Evolutionary conservation across 2,797 vertebrate species (phyloP).

Genomic region (Chelon auratus): DNA sequence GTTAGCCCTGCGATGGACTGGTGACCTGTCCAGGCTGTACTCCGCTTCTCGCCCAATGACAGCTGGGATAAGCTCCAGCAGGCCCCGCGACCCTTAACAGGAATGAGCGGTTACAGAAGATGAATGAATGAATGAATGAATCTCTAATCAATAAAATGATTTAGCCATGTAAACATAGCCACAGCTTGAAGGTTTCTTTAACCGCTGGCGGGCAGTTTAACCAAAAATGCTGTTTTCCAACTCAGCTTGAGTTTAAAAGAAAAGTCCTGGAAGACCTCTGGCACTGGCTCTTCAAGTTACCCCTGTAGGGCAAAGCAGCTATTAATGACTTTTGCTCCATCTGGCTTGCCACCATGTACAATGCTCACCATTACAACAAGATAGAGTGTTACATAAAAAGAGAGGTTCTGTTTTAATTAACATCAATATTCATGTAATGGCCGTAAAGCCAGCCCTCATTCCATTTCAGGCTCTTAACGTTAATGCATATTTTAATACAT

Average conservation of each 20-base stretch:
- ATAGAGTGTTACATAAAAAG: constrained; percentile 76
- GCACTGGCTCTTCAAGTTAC: constrained; percentile 47
- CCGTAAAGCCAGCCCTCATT: constrained; percentile 73
- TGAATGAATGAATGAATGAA: too few species aligned
- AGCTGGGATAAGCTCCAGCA: too few species aligned
- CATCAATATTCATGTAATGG: constrained; percentile 85
- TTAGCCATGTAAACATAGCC: too few species aligned
- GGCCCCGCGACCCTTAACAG: too few species aligned
- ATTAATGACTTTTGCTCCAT: constrained; percentile 47
- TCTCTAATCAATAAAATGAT: too few species aligned
- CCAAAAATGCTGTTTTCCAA: not conserved
- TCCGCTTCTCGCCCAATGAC: too few species aligned
- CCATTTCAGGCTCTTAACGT: constrained; percentile 80
- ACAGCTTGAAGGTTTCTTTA: not conserved
- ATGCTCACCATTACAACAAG: constrained; percentile 68
- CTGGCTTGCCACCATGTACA: constrained; percentile 46
- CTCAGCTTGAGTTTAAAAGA: constrained; percentile 31
- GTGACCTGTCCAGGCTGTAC: too few species aligned
- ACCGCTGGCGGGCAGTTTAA: not conserved
- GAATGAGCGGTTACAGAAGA: too few species aligned
- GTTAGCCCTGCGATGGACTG: too few species aligned
- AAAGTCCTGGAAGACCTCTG: constrained; percentile 28
- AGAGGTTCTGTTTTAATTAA: constrained; percentile 83
- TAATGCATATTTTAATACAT: constrained; percentile 88
- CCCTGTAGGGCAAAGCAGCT: constrained; percentile 54